Conservation (phyloP, 2,113 vertebrate species). For the Platichthys stellatus region DNA sequence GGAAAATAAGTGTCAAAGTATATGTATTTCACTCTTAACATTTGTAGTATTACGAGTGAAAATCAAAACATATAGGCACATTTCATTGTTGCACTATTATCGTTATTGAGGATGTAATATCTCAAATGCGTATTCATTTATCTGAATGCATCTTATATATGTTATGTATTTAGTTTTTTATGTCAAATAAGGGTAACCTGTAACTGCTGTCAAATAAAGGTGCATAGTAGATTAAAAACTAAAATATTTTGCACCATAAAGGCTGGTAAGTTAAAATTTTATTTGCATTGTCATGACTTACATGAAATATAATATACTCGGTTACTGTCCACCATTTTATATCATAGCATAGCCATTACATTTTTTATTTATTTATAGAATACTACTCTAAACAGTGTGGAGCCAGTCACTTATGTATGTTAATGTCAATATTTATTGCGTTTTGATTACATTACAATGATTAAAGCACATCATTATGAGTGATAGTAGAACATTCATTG, state of each 20-base stretch:
- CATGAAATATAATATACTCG: background rate
- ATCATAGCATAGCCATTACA: background rate
- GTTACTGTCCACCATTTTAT: background rate
- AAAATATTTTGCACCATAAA: background rate
- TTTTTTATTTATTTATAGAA: background rate
- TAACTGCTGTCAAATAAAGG: background rate
- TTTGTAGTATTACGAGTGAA: no score
- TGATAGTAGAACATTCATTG: conserved; percentile 69
- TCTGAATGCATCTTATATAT: no score
- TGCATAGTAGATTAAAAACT: background rate
- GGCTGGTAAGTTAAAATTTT: background rate
- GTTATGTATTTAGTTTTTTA: background rate
- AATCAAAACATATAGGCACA: no score
- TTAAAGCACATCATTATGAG: conserved; percentile 66
- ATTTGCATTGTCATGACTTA: no score
- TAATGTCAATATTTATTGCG: conserved; percentile 76
- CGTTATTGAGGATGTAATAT: no score
- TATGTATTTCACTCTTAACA: no score
- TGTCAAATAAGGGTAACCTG: background rate
- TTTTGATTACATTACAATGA: conserved; percentile 72
- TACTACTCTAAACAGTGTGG: background rate
- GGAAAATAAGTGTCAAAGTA: no score
- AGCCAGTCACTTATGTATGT: conserved; percentile 23
- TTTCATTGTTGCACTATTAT: background rate
- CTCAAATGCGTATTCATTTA: no score